Evolutionary conservation across 1,140 invertebrate species (phyloP), one percentile per base, ranked within the genome.

Genomic region (Penaeus japonicus): DNA sequence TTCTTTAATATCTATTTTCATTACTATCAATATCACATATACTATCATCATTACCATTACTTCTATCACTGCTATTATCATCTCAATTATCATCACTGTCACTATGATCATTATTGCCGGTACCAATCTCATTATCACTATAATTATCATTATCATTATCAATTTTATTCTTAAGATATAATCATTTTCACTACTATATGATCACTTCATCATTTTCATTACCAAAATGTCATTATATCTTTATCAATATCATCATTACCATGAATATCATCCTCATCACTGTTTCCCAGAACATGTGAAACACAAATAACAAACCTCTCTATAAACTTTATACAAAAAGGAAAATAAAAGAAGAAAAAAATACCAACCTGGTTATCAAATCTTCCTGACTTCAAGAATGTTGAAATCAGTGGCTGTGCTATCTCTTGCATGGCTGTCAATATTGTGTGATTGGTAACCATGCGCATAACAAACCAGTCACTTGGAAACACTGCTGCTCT

Each of bases 401-500:
- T 95, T 89, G 96, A 95, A 2, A 96, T 95, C 20, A 99, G 93
- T 4, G 97, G 96, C 91, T 97, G 95, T 7, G 97, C 96, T 86
- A 99, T 95, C 91, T 98, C 96, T 92, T 97, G 95, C 62, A 99
- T 93, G 0, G 97, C 96, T 84, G 96, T 95, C 5, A 98, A 92
- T 84, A 99, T 95, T 10, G 98, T 96, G 93, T 96, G 95, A 92
- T 98, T 98, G 80, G 97, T 96, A 70, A 97, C 95, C 94, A 99
- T 96, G 91, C 97, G 95, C 92, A 99, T 97, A 18, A 98, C 96
- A 79, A 98, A 94, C 98, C 98, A 99, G 92, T 99, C 98, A 0
- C 94, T 93, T 4, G 97, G 96, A 91, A 98, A 99, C 0, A 99
- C 84, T 24, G 73, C 89, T 22, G 87, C 75, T 32, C 82, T 57